Percentiles rank a stretch among this genome's conserved stretches.
These are phyloP conservation scores for Dryoscopus gambensis DNA, from an alignment of 2,113 vertebrate species.

Conservation along the genomic window DNA sequence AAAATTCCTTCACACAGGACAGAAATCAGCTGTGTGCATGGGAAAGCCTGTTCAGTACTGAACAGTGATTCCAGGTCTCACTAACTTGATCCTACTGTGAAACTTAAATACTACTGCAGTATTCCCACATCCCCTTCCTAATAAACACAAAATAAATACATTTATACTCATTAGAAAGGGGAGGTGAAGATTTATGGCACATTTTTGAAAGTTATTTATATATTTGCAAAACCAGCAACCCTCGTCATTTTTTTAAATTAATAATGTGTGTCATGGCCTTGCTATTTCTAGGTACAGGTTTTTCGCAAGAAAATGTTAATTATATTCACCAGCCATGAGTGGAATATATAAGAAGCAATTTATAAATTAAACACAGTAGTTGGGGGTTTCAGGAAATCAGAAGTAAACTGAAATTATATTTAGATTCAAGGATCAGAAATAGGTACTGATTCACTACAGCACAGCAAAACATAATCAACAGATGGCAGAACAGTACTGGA, in stretches of 20 bases:
- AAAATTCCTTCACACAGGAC: not conserved
- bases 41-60: not conserved
- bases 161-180: not conserved
- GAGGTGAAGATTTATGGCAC: not conserved
- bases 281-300: conserved; percentile 8
- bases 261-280: not conserved
- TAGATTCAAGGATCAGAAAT: not conserved
- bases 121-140: not conserved
- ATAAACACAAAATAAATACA: not conserved
- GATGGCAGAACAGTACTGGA: not conserved
- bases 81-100: not conserved
- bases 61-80: not conserved
- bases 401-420: conserved; percentile 15
- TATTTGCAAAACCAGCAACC: not conserved
- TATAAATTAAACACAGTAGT: conserved; percentile 34
- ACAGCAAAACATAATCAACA: conserved; percentile 7
- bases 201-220: not conserved
- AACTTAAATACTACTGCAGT: not conserved
- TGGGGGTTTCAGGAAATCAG: not conserved
- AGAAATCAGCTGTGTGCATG: not conserved
- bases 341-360: conserved; percentile 1
- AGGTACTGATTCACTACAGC: not conserved
- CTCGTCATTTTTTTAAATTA: not conserved
- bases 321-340: conserved; percentile 7
- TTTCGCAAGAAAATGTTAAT: conserved; percentile 25